phyloP scores from a whole-genome alignment of 2,797 vertebrate species.

The Serranus cabrilla region DNA sequence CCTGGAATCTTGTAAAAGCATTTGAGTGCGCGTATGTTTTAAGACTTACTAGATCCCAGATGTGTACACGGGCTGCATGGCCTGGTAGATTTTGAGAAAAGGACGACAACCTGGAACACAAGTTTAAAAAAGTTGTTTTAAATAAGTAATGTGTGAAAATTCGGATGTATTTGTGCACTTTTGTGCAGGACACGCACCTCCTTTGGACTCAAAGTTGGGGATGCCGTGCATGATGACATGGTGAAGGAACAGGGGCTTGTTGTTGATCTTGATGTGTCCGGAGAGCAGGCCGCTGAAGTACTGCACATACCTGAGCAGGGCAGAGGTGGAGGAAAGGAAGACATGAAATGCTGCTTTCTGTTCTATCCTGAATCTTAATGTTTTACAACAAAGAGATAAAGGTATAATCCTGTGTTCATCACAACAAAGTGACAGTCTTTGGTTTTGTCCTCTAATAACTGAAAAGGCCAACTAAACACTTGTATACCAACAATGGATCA shows the following conservation, averaged over 20 bases:
- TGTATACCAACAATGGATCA: neutral
- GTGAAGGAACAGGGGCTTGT: slow-evolving; percentile 97
- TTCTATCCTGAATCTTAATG: neutral
- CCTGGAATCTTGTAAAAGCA: slow-evolving; percentile 74
- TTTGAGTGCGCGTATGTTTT: slow-evolving; percentile 48
- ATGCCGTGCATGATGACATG: slow-evolving; percentile 99
- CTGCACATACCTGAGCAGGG: slow-evolving; percentile 90
- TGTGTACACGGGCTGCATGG: slow-evolving; percentile 99
- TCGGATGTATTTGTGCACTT: neutral
- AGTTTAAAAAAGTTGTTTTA: neutral
- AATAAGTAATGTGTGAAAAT: neutral
- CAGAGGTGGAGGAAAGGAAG: neutral
- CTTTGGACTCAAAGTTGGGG: slow-evolving; percentile 97
- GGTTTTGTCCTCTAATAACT: slow-evolving; percentile 6
- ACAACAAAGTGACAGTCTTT: slow-evolving; percentile 22
- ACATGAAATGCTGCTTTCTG: neutral
- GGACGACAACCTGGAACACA: slow-evolving; percentile 92
- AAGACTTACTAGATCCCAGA: slow-evolving; percentile 97
- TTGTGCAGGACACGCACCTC: slow-evolving; percentile 82
- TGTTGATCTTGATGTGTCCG: slow-evolving; percentile 98
- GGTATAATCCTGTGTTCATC: slow-evolving; percentile 27
- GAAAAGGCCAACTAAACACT: neutral
- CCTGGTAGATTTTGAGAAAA: slow-evolving; percentile 99
- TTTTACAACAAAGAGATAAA: slow-evolving; percentile 38
- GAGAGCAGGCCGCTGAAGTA: slow-evolving; percentile 98